phyloP scores from a whole-genome alignment of 2,888 invertebrate species.

The Carabus problematicus region DNA sequence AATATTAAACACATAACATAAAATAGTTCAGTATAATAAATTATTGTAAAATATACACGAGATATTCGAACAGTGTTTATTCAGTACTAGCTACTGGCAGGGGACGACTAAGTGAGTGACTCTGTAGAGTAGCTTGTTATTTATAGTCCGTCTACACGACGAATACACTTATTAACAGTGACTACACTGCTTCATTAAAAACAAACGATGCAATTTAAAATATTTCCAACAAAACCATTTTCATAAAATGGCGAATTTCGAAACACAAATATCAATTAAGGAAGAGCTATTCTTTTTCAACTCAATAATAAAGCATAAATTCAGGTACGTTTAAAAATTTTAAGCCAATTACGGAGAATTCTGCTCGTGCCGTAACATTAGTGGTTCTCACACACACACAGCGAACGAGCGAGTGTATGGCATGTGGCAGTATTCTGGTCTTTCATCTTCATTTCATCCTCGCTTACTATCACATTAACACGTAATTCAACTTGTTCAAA shows the following conservation, averaged over 20 bases:
- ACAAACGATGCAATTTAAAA: slow-evolving; percentile 23
- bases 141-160: slow-evolving; percentile 13
- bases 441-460: slow-evolving; percentile 23
- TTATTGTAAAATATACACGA: slow-evolving; percentile 32
- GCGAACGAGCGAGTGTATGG: slow-evolving; percentile 33
- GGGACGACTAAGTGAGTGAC: not conserved
- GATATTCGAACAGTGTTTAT: slow-evolving; percentile 19
- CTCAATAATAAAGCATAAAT: slow-evolving; percentile 56
- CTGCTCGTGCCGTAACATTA: slow-evolving; percentile 8
- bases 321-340: slow-evolving; percentile 56
- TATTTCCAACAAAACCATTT: slow-evolving; percentile 38
- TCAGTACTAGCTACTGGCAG: slow-evolving; percentile 20
- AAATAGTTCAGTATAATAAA: slow-evolving; percentile 35
- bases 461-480: slow-evolving; percentile 39
- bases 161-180: slow-evolving; percentile 18
- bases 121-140: slow-evolving; percentile 22
- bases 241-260: slow-evolving; percentile 36
- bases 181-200: slow-evolving; percentile 25
- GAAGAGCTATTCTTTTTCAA: slow-evolving; percentile 40
- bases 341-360: slow-evolving; percentile 42
- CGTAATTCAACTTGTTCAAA: slow-evolving; percentile 36
- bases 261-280: slow-evolving; percentile 33
- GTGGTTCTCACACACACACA: slow-evolving; percentile 1
- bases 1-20: slow-evolving; percentile 27
- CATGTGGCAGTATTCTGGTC: slow-evolving; percentile 38